phyloP scores from a whole-genome alignment of 2,797 vertebrate species.

The Gephyroberyx darwinii region DNA sequence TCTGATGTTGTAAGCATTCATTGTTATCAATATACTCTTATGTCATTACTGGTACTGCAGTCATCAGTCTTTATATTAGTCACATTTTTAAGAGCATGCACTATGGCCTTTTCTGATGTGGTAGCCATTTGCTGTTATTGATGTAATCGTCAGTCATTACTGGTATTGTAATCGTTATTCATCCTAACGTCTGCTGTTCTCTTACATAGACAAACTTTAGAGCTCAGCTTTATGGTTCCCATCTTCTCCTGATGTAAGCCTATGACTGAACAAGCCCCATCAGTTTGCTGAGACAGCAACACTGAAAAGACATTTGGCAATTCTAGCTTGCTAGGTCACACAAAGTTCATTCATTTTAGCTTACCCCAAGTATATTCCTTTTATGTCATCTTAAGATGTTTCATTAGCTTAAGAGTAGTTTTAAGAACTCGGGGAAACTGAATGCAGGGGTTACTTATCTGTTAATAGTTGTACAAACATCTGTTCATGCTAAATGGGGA shows the following conservation, averaged over 20 bases:
- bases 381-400: too few species aligned
- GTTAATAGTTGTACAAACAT: too few species aligned
- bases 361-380: background rate
- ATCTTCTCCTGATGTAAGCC: slow-evolving; percentile 60
- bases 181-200: slow-evolving; percentile 44
- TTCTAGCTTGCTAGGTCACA: background rate
- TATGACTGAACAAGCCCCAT: slow-evolving; percentile 38
- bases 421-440: too few species aligned
- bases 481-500: too few species aligned
- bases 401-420: too few species aligned
- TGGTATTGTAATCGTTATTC: slow-evolving; percentile 58
- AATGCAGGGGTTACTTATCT: too few species aligned
- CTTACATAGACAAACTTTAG: slow-evolving; percentile 49
- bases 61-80: slow-evolving; percentile 49
- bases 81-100: slow-evolving; percentile 48
- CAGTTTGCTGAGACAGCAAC: slow-evolving; percentile 57
- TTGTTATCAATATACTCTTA: slow-evolving; percentile 48
- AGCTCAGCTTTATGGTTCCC: slow-evolving; percentile 58
- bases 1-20: slow-evolving; percentile 34
- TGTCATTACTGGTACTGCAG: slow-evolving; percentile 1
- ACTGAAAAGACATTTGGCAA: slow-evolving; percentile 39
- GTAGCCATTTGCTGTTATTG: slow-evolving; percentile 42
- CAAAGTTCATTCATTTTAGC: too few species aligned
- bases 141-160: slow-evolving; percentile 61
- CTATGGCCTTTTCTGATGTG: slow-evolving; percentile 48